Evolutionary conservation across 2,888 invertebrate genomes (phyloP).

Genomic region (Polyploca ridens): DNA sequence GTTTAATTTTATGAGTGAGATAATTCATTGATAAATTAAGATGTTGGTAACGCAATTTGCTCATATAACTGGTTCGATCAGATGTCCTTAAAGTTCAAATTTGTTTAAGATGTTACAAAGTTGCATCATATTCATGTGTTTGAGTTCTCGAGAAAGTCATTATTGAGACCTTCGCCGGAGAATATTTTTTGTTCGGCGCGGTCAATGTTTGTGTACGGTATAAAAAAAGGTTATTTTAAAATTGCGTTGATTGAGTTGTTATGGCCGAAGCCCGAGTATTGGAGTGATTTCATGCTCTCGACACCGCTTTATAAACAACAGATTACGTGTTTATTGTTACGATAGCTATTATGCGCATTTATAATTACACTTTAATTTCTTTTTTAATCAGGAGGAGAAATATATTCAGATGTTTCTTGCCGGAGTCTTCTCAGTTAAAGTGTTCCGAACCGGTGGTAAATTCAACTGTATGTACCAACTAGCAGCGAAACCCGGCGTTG

Average conservation of each 20-base stretch:
- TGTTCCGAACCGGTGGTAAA: too few species aligned
- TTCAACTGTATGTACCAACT: too few species aligned
- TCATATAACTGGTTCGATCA: conserved; percentile 32
- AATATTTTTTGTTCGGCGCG: conserved; percentile 65
- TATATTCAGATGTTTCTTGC: too few species aligned
- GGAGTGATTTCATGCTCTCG: conserved; percentile 60
- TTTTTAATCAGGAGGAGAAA: neutral
- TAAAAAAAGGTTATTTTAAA: conserved; percentile 74
- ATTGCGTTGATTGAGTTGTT: conserved; percentile 81
- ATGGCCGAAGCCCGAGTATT: conserved; percentile 54
- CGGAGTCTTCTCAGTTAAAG: too few species aligned
- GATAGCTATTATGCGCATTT: conserved; percentile 21
- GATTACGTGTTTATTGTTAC: conserved; percentile 39
- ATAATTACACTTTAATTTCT: conserved; percentile 24
- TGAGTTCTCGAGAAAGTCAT: conserved; percentile 74
- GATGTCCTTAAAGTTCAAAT: conserved; percentile 21
- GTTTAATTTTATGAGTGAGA: neutral
- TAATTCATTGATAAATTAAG: conserved; percentile 4
- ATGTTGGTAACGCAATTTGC: neutral
- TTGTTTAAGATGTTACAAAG: conserved; percentile 12
- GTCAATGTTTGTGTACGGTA: conserved; percentile 57
- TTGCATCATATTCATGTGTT: conserved; percentile 36
- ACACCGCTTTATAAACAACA: conserved; percentile 53
- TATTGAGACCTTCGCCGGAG: conserved; percentile 65
- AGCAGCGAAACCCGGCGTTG: too few species aligned